Conservation (phyloP, 1,140 invertebrate genomes). For the Lordiphosa clarofinis region DNA sequence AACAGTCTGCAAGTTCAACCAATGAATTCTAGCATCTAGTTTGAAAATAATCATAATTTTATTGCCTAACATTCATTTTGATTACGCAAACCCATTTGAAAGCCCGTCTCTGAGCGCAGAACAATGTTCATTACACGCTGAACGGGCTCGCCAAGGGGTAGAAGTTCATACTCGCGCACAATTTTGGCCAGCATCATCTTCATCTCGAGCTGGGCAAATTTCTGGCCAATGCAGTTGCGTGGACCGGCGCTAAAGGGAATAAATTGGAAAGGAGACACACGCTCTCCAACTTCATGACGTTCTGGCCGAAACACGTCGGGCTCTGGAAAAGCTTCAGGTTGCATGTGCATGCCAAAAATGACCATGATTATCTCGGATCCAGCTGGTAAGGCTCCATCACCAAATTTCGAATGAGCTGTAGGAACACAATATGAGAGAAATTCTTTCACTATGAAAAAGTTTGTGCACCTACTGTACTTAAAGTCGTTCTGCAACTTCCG, state of each 20-base stretch:
- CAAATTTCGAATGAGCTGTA: slow-evolving; percentile 41
- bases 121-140: slow-evolving; percentile 58
- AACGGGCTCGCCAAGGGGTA: slow-evolving; percentile 76
- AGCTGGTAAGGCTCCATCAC: slow-evolving; percentile 46
- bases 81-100: slow-evolving; percentile 54
- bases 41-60: too few species aligned
- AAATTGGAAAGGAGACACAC: slow-evolving; percentile 81
- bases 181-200: slow-evolving; percentile 72
- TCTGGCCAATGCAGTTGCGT: slow-evolving; percentile 85
- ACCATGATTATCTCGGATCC: slow-evolving; percentile 53
- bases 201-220: slow-evolving; percentile 74
- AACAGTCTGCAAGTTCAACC: too few species aligned
- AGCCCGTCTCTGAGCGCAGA: slow-evolving; percentile 53
- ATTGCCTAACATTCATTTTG: slow-evolving; percentile 1
- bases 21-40: too few species aligned
- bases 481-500: slow-evolving; percentile 85
- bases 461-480: slow-evolving; percentile 52
- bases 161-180: slow-evolving; percentile 68
- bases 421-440: background rate
- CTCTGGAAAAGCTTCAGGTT: slow-evolving; percentile 22
- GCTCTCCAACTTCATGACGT: slow-evolving; percentile 80
- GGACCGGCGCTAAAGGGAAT: slow-evolving; percentile 87
- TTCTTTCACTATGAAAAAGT: too few species aligned
- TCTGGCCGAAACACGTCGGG: slow-evolving; percentile 83
- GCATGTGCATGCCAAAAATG: slow-evolving; percentile 61